Evolutionary conservation across 2,888 invertebrate genomes (phyloP), one percentile per base, ranked within the genome.

Genomic region (Atrina japonica): DNA sequence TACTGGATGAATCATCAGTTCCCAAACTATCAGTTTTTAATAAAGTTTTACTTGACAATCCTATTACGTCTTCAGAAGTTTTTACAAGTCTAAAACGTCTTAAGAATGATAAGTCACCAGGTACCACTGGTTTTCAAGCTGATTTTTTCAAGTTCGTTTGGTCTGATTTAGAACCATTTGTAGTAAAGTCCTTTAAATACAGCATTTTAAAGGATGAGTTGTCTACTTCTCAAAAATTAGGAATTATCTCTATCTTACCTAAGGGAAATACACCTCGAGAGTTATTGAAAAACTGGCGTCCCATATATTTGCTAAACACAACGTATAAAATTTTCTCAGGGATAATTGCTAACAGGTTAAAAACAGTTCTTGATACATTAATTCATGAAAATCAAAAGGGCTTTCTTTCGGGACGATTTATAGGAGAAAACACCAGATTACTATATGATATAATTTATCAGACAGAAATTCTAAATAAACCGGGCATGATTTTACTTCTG

Each of bases 221-320:
- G 11, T 35, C 35, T 30, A 27, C 2, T 27, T 35, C 56, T n/a
- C 41, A 58, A 35, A 58, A 35, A 58, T 40, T 35, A 23, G 47
- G 58, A 6, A 41, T 60, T 16, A 67, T 60, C 52, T 43, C 58
- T 6, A 16, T 60, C 0, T 25, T 60, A n/a, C 68, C 61, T 14
- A 68, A 53, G 30, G 52, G 64, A 16, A 40, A 64, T 40, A 64
- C 56, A 53, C 53, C 35, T 9, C 50, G 53, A 14, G 14, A 50
- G 0, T 60, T 50, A n/a, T 2, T 68, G 2, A 68, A 50, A 29
- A 68, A 60, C 30, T 68, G 60, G 53, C 45, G 60, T 25, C 67
- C 60, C n/a, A 68, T 68, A 16, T 50, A 41, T 16, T 45, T 52
- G 1, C 21, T 60, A 43, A 68, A 59, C 16, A 45, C 60, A 18